Evolutionary conservation across 2,888 invertebrate species (phyloP).

Genomic region (Perdita meconis): DNA sequence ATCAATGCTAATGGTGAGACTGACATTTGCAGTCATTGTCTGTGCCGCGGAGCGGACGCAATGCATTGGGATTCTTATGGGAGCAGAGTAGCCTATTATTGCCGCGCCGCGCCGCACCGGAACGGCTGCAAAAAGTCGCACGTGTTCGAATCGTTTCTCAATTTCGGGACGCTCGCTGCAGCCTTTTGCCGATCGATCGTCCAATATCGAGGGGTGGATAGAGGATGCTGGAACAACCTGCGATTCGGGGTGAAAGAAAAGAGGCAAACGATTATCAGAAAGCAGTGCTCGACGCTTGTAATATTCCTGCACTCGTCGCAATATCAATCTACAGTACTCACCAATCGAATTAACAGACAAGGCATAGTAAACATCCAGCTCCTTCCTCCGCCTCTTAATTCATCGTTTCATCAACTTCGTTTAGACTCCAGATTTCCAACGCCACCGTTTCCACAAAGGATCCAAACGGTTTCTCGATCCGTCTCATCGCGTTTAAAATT

Average conservation of each 20-base stretch:
- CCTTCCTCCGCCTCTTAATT: too few species aligned
- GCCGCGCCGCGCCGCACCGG: slow-evolving; percentile 15
- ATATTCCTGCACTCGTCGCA: too few species aligned
- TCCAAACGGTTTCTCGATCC: neutral
- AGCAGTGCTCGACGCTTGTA: too few species aligned
- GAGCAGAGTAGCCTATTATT: slow-evolving; percentile 60
- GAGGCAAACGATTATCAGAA: neutral
- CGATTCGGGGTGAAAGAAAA: neutral
- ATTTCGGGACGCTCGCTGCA: slow-evolving; percentile 18
- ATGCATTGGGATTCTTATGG: slow-evolving; percentile 74
- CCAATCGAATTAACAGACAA: too few species aligned
- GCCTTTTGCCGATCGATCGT: neutral
- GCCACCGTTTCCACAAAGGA: neutral
- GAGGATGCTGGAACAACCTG: neutral
- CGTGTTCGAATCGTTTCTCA: slow-evolving; percentile 43
- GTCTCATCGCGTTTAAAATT: neutral
- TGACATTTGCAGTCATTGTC: slow-evolving; percentile 83
- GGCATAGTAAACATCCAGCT: too few species aligned
- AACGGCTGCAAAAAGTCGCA: slow-evolving; percentile 29
- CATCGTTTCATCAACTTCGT: too few species aligned
- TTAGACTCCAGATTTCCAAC: too few species aligned
- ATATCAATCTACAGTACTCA: too few species aligned
- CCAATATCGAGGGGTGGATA: neutral
- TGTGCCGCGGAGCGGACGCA: slow-evolving; percentile 69
- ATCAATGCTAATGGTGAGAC: slow-evolving; percentile 82